phyloP scores from a whole-genome alignment of 53 echinoderm and acorn worm genomes.

The Paelopatides confundens region DNA sequence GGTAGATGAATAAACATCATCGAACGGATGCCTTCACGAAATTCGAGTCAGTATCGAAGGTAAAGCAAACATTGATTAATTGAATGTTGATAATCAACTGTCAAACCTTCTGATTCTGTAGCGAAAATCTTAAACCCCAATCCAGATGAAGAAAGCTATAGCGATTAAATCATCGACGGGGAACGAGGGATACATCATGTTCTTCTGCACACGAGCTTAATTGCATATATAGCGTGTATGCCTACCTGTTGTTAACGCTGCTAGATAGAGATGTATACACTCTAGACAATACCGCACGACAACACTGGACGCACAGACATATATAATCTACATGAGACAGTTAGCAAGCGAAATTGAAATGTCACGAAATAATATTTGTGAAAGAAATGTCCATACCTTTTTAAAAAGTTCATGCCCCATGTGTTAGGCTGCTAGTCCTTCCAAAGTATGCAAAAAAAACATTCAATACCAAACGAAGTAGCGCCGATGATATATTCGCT shows the following conservation, averaged over 20 bases:
- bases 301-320: neutral
- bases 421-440: slow-evolving; percentile 38
- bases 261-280: neutral
- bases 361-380: neutral
- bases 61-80: too few relatives aligned
- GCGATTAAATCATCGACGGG: too few relatives aligned
- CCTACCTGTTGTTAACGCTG: slow-evolving; percentile 32
- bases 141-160: too few relatives aligned
- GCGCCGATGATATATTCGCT: neutral
- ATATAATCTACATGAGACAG: neutral
- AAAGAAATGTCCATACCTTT: slow-evolving; percentile 32
- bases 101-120: neutral
- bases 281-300: neutral
- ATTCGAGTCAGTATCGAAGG: too few relatives aligned
- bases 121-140: too few relatives aligned
- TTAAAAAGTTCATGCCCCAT: slow-evolving; percentile 55
- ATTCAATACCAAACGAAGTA: neutral
- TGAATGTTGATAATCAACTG: neutral
- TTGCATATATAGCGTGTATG: slow-evolving; percentile 9
- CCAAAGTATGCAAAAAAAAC: slow-evolving; percentile 23
- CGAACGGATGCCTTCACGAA: too few relatives aligned
- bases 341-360: neutral
- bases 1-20: too few relatives aligned
- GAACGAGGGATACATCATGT: neutral
- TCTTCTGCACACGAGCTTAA: neutral